Evolutionary conservation across 1,140 invertebrate genomes (phyloP), one percentile per base, ranked within the genome.

Genomic region (Dysdera silvatica): DNA sequence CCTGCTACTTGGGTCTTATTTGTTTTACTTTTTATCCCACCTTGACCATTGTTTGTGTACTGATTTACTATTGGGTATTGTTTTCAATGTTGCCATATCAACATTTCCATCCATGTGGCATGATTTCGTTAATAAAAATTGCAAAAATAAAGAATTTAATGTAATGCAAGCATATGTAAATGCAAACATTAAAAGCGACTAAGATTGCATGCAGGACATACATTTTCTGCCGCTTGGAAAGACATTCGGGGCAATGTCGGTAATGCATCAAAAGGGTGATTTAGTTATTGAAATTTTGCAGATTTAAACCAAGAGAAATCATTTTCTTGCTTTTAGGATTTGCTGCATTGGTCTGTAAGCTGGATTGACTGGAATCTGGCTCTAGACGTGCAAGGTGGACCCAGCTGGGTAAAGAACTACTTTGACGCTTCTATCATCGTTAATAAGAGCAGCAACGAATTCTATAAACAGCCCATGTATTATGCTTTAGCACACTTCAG

Each of bases 351-450:
- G 77, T 75, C 82, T 16, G 75, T 76, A 54, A 84, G 87, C 3
- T 92, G 89, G 89, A 79, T 89, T 4, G 91, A 95, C 73, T 95
- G 91, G 92, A 95, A 95, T 75, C 75, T 95, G 0, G 85, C 83
- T 23, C 74, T 95, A 16, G 80, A 89, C 71, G 75, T 81, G 69
- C 69, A 77, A n/a, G 91, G 91, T 47, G 90, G 89, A 3, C 68
- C 68, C 3, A 92, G 85, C 71, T 91, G 85, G 82, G 82, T 82
- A 0, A 72, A 83, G 4, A 89, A 91, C 71, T 81, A 78, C 70
- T 86, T 89, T 0, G 89, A 93, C 72, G 77, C 88, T 1, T 80
- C 89, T 0, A 83, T 94, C 29, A 81, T 94, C 52, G 83, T 90
- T 0, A 85, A 88, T 69, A 74, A 79, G 0, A 77, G 78, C 10